These are phyloP conservation scores for Mechanitis mazaeus DNA, from an alignment of 2,888 invertebrate species.

Conservation along the genomic window DNA sequence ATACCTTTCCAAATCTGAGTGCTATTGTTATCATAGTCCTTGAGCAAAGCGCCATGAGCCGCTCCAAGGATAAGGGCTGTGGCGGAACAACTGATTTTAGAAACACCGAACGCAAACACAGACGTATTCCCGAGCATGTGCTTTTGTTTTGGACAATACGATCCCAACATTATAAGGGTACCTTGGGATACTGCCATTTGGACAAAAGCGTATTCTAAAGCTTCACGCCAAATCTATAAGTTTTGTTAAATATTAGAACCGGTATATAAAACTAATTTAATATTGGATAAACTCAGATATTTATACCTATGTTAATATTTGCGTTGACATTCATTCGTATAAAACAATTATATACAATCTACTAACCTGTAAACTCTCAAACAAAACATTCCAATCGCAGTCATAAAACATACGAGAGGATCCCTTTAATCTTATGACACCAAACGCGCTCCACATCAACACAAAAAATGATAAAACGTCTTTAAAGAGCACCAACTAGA, in stretches of 20 bases:
- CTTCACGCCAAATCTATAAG: constrained; percentile 64
- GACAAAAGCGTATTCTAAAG: constrained; percentile 59
- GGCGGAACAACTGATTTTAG: constrained; percentile 48
- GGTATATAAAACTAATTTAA: no score
- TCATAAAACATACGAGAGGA: constrained; percentile 48
- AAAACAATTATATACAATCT: background rate
- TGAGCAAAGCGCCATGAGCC: constrained; percentile 51
- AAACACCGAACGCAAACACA: constrained; percentile 46
- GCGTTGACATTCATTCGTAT: no score
- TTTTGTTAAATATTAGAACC: background rate
- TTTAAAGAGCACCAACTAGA: constrained; percentile 63
- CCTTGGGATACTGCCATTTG: constrained; percentile 62
- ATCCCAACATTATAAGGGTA: constrained; percentile 59
- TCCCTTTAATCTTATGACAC: constrained; percentile 51
- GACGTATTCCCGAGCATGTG: constrained; percentile 49
- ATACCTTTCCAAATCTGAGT: constrained; percentile 52
- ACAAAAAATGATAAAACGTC: constrained; percentile 57
- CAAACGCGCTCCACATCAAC: constrained; percentile 47
- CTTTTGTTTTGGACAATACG: constrained; percentile 52
- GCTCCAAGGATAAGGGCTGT: constrained; percentile 54
- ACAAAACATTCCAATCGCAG: constrained; percentile 57
- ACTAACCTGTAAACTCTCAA: constrained; percentile 49
- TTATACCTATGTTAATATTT: background rate
- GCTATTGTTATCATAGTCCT: constrained; percentile 54
- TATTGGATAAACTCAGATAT: no score